Evolutionary conservation across 2,797 vertebrate species (phyloP).

Genomic region (Peromyscus attwateri): DNA sequence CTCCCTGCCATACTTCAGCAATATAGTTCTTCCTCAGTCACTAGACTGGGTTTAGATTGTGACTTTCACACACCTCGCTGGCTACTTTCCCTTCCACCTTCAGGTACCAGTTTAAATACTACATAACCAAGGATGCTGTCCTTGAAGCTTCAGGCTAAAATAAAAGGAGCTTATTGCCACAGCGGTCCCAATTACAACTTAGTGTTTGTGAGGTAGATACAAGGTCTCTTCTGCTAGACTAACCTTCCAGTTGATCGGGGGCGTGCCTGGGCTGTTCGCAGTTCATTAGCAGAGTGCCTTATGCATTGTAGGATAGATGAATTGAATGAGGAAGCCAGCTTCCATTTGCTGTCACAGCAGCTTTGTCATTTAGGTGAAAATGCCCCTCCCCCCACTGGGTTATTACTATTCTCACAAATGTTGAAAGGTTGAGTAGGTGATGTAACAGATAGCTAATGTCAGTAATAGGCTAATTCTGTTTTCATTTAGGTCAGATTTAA

Average conservation of each 20-base stretch:
- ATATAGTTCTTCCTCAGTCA: not conserved
- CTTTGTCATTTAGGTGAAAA: slow-evolving; percentile 31
- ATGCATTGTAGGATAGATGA: not conserved
- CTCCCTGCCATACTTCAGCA: not conserved
- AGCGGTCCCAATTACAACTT: not conserved
- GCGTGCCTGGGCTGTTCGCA: not conserved
- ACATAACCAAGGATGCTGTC: not conserved
- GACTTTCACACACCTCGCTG: not conserved
- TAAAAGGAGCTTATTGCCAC: not conserved
- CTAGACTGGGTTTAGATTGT: not conserved
- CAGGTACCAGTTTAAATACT: not conserved
- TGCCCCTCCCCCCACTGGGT: not conserved
- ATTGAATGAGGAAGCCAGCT: not conserved
- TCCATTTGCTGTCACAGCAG: slow-evolving; percentile 21
- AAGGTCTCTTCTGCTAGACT: not conserved
- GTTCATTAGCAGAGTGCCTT: slow-evolving; percentile 4
- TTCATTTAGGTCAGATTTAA: slow-evolving; percentile 56
- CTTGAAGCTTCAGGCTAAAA: slow-evolving; percentile 5
- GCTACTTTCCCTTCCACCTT: not conserved
- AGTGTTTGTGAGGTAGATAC: not conserved
- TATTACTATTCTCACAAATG: not conserved
- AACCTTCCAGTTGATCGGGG: not conserved
- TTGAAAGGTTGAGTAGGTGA: not conserved
- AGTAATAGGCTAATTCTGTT: slow-evolving; percentile 31
- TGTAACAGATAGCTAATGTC: not conserved